Evolutionary conservation across 1,140 invertebrate species (phyloP).

Genomic region (Drosophila pruinosa): DNA sequence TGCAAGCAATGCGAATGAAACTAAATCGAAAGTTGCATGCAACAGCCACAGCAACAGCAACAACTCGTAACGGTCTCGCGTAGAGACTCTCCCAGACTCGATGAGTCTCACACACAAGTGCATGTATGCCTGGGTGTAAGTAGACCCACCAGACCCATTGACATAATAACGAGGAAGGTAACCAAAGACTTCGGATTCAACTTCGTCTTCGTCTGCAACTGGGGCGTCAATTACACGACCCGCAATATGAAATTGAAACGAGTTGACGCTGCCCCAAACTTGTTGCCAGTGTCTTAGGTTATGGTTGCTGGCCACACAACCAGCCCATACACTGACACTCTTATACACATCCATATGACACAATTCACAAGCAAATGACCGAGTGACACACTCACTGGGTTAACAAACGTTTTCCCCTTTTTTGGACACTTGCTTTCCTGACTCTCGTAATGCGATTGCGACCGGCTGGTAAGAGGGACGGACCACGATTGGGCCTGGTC

Average conservation of each 20-base stretch:
- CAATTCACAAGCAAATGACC: slow-evolving; percentile 55
- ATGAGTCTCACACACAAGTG: slow-evolving; percentile 15
- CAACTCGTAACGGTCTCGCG: slow-evolving; percentile 30
- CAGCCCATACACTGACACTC: background rate
- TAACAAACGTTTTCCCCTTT: background rate
- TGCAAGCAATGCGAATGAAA: slow-evolving; percentile 77
- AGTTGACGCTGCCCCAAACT: slow-evolving; percentile 24
- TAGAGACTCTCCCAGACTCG: slow-evolving; percentile 24
- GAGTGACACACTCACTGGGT: slow-evolving; percentile 59
- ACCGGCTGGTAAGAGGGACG: slow-evolving; percentile 10
- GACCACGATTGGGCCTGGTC: slow-evolving; percentile 31
- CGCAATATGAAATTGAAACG: slow-evolving; percentile 57
- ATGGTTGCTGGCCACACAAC: slow-evolving; percentile 56
- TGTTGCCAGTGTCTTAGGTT: slow-evolving; percentile 62
- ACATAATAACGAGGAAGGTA: slow-evolving; percentile 83
- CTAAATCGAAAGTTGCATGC: slow-evolving; percentile 78
- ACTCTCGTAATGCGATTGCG: background rate
- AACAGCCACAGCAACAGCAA: slow-evolving; percentile 56
- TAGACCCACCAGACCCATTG: slow-evolving; percentile 68
- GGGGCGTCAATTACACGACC: slow-evolving; percentile 71
- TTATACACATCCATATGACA: slow-evolving; percentile 51
- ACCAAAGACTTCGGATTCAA: slow-evolving; percentile 51
- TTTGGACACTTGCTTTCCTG: slow-evolving; percentile 12
- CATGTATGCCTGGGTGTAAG: slow-evolving; percentile 39
- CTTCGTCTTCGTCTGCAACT: slow-evolving; percentile 25